phyloP scores from a whole-genome alignment of 2,888 invertebrate species.

The Pristionchus mayeri region DNA sequence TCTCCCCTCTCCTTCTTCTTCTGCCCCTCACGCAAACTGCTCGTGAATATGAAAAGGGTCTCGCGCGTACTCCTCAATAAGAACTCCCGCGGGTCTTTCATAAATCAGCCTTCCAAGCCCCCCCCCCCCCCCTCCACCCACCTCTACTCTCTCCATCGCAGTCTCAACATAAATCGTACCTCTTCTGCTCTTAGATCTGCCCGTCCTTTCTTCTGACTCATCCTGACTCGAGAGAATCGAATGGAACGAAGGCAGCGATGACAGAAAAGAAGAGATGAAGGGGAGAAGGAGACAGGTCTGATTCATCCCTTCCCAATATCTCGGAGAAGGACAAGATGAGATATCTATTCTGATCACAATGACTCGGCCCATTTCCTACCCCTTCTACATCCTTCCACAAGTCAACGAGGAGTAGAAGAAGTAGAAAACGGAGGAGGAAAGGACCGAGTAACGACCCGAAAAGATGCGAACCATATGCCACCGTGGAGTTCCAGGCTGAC shows the following conservation, averaged over 20 bases:
- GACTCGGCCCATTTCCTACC: not conserved
- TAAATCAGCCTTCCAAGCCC: slow-evolving; percentile 29
- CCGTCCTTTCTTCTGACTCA: slow-evolving; percentile 26
- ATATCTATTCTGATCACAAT: slow-evolving; percentile 2
- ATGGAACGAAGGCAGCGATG: slow-evolving; percentile 5
- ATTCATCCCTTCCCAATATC: slow-evolving; percentile 20
- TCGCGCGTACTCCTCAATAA: slow-evolving; percentile 3
- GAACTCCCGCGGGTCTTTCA: slow-evolving; percentile 38
- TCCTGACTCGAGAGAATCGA: not conserved
- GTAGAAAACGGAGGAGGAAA: not conserved
- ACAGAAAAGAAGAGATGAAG: not conserved
- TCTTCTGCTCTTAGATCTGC: slow-evolving; percentile 1
- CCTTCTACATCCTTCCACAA: not conserved
- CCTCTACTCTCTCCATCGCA: not conserved
- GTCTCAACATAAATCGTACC: slow-evolving; percentile 29
- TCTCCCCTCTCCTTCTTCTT: not conserved
- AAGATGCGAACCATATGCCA: slow-evolving; percentile 33
- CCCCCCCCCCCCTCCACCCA: slow-evolving; percentile 7
- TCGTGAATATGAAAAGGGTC: slow-evolving; percentile 18
- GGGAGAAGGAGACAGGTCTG: slow-evolving; percentile 14
- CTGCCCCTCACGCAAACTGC: not conserved
- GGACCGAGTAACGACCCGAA: not conserved
- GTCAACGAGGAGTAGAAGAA: not conserved
- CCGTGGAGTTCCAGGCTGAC: not conserved
- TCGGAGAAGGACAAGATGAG: slow-evolving; percentile 1